Base-by-base conservation (phyloP, 2,888 invertebrate genomes). In the Spicauda simplicius region DNA sequence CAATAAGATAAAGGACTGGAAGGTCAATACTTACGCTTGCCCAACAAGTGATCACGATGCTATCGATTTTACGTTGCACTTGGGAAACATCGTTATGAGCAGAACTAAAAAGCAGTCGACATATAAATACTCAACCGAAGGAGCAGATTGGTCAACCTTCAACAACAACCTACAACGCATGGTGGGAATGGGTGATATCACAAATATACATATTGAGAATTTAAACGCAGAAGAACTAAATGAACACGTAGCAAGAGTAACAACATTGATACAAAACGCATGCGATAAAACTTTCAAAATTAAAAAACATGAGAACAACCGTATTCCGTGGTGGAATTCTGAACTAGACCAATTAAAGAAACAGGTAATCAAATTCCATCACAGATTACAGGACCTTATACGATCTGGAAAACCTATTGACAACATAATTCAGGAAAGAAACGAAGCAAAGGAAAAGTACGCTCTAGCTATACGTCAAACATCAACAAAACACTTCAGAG, bases 301-400 rank as follows among this genome's bases (percentile, higher is more conserved):
- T 25, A 55, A 55, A 30, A 55, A 55, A 4, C 4, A 6, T 0
- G 5, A 30, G 0, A 0, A 54, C 25, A 19, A n/a, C 14, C 55
- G 25, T 10, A 33, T 18, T 0, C 56, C 16, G 0, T 56, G 56
- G 56, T 56, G 56, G 56, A 56, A 18, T 30, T 8, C 33, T 1
- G 33, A 33, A 3, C 10, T 33, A 1, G 33, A 33, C 10, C 33
- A 33, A 33, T 8, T 56, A 0, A 56, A 56, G 11, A 56, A 56
- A 4, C 56, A 56, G 14, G 56, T 56, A 3, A 56, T 56, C 2
- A 33, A 37, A 18, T n/a, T 56, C 11, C 56, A 56, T n/a, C 56
- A 56, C 11, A 16, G 56, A 3, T 30, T 56, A 0, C 56, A 56
- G 14, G 56, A 56, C 11, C 11, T 56, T 0, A 18, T 16, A 33